Conservation (phyloP, 2,113 vertebrate genomes). For the Macrotis lagotis region DNA sequence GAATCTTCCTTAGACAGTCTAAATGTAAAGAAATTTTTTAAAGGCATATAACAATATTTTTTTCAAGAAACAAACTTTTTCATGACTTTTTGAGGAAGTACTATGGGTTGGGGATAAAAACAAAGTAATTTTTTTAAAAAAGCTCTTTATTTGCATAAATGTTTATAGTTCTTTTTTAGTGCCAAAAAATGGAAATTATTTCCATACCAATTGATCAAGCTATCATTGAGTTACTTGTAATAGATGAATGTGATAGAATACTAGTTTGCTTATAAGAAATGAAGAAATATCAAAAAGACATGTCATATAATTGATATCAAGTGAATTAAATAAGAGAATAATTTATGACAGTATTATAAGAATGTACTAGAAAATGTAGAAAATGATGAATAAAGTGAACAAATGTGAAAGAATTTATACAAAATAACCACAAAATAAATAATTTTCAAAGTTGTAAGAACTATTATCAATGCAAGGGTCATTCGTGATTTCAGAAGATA, state of each 20-base stretch:
- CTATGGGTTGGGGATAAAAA: no score
- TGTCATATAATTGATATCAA: not conserved
- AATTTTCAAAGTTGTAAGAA: not conserved
- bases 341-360: not conserved
- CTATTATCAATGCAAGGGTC: not conserved
- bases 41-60: no score
- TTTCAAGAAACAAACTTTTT: no score
- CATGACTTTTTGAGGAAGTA: no score
- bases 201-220: not conserved
- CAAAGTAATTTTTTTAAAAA: no score
- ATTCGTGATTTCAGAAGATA: not conserved
- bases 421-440: not conserved
- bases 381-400: not conserved
- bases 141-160: no score
- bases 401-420: not conserved
- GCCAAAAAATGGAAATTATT: not conserved
- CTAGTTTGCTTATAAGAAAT: not conserved
- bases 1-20: no score
- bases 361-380: not conserved
- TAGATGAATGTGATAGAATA: not conserved
- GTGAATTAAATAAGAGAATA: not conserved
- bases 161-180: not conserved
- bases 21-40: no score
- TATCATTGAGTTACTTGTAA: not conserved
- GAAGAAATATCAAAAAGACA: not conserved